Percentiles rank a stretch among this genome's conserved stretches.
These are phyloP conservation scores for Tillus elongatus DNA, from an alignment of 2,888 invertebrate genomes.

Conservation along the genomic window DNA sequence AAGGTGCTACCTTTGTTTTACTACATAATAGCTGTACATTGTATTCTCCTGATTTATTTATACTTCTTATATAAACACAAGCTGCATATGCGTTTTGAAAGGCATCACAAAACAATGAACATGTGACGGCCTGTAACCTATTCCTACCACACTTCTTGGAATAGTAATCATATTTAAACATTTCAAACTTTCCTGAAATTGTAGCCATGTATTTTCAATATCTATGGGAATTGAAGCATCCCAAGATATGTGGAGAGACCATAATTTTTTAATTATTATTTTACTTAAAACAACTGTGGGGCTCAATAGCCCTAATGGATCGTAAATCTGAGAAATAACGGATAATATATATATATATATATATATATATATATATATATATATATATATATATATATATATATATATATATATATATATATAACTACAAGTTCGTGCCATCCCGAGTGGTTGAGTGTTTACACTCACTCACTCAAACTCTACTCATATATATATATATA, in stretches of 20 bases:
- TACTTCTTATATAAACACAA: neutral
- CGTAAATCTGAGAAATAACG: neutral
- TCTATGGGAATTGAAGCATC: slow-evolving; percentile 1
- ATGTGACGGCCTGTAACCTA: neutral
- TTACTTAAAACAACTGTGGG: neutral
- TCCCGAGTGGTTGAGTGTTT: too few species aligned
- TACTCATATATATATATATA: neutral
- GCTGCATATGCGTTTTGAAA: slow-evolving; percentile 1
- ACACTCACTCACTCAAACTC: too few species aligned
- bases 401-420: too few species aligned
- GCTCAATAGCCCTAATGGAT: slow-evolving; percentile 1
- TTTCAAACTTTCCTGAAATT: neutral
- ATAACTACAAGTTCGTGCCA: too few species aligned
- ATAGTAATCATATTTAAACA: neutral
- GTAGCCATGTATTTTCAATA: slow-evolving; percentile 4
- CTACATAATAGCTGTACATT: slow-evolving; percentile 1
- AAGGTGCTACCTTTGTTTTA: neutral
- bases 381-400: too few species aligned
- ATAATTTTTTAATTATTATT: slow-evolving; percentile 6
- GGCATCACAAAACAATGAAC: slow-evolving; percentile 1
- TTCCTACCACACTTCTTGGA: neutral
- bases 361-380: too few species aligned
- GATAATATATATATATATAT: neutral
- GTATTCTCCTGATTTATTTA: neutral
- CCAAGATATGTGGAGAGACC: neutral